Evolutionary conservation across 2,888 invertebrate genomes (phyloP), one percentile per base, ranked within the genome.

Genomic region (Idaea aversata): DNA sequence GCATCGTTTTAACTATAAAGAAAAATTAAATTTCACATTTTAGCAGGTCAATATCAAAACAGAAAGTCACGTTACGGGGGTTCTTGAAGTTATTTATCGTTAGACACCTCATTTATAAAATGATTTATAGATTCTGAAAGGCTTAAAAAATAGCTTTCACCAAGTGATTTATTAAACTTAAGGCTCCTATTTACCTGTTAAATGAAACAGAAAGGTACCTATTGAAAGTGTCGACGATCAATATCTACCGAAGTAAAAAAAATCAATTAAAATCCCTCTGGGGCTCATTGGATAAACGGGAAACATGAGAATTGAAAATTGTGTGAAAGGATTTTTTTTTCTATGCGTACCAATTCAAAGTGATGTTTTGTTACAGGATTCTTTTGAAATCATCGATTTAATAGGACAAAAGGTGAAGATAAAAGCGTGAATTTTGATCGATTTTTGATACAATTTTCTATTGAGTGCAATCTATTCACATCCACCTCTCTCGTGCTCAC

Each of bases 171-270:
- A 90, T 90, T 86, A 88, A 83, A 80, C 78, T 63, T 57, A 57
- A 70, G 73, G 77, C 74, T 76, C 77, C 70, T 81, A 85, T 87
- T 86, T 89, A 86, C 87, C 87, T 86, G 83, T 80, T 75, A 82
- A 86, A 85, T 86, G 82, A 88, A 88, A 90, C 87, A 88, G 84
- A 83, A 82, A 85, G 83, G 84, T 85, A 47, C 47, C 47, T 47
- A 87, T 88, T 87, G 85, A 87, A 87, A 82, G 77, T 79, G 81
- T 79, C 76, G 76, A 78, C 86, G 85, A 90, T 90, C 90, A 90
- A 90, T 91, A 89, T 84, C 88, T 86, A 88, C 87, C 88, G 87
- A 87, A 85, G 85, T 74, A 79, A 80, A 86, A 88, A 89, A 88
- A 86, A 78, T 88, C 88, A 90, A 90, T 90, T 90, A 89, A 89